These are phyloP conservation scores for Podotricha telesiphe DNA, from an alignment of 2,888 invertebrate genomes.

Conservation along the genomic window DNA sequence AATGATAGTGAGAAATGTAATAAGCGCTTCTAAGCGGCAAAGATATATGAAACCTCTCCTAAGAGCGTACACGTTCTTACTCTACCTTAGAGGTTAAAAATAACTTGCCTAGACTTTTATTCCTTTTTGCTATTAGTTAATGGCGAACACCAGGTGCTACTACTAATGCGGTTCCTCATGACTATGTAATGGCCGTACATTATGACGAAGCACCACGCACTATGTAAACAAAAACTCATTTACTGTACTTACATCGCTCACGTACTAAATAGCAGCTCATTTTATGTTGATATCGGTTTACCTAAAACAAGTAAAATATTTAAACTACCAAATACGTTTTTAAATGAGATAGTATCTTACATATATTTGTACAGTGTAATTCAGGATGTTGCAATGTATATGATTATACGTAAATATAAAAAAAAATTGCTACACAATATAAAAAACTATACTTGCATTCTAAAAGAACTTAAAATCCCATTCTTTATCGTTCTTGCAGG, in stretches of 20 bases:
- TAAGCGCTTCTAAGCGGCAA: not conserved
- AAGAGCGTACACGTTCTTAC: conserved; percentile 3
- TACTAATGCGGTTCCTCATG: conserved; percentile 25
- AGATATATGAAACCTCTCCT: not conserved
- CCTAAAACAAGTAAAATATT: not conserved
- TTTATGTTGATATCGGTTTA: conserved; percentile 18
- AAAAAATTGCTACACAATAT: too few species aligned
- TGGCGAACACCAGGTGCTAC: conserved; percentile 27
- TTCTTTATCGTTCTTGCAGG: too few species aligned
- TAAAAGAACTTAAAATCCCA: too few species aligned
- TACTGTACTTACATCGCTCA: conserved; percentile 7
- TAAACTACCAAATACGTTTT: conserved; percentile 9
- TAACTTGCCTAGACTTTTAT: conserved; percentile 9
- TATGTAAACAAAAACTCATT: conserved; percentile 26
- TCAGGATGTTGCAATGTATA: not conserved
- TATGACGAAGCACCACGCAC: conserved; percentile 28
- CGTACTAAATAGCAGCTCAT: conserved; percentile 14
- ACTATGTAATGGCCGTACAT: conserved; percentile 24
- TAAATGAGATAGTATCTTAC: not conserved
- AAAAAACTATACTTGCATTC: too few species aligned
- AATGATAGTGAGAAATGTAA: not conserved
- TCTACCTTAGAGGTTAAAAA: not conserved
- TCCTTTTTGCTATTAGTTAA: conserved; percentile 20
- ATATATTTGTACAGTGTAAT: not conserved
- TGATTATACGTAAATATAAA: not conserved